phyloP scores from a whole-genome alignment of 1,140 invertebrate genomes.

The Cyphomyrmex costatus region DNA sequence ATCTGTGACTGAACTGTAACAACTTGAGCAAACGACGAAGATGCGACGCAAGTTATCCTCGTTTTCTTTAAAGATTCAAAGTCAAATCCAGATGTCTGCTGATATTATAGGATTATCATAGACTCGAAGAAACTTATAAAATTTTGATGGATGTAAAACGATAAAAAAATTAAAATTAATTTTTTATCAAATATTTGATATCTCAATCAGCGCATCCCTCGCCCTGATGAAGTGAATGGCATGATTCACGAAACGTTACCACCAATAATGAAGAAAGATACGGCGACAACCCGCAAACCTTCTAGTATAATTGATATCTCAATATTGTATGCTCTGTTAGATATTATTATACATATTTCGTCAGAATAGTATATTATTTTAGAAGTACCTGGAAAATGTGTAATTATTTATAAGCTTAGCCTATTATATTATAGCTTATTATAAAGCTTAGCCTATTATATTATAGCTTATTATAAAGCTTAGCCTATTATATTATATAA shows the following conservation, averaged over 20 bases:
- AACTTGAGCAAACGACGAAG: conserved; percentile 13
- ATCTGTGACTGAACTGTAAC: conserved; percentile 58
- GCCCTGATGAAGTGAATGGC: too few relatives aligned
- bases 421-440: too few relatives aligned
- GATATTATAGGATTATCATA: background rate
- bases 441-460: background rate
- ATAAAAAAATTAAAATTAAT: background rate
- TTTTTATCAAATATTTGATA: background rate
- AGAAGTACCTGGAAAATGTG: background rate
- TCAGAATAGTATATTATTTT: background rate
- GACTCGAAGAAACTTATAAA: background rate
- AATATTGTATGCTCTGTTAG: background rate
- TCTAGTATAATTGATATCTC: too few relatives aligned
- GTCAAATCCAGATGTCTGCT: background rate
- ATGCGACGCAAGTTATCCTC: background rate
- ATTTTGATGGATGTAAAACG: background rate
- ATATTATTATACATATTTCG: background rate
- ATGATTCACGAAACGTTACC: too few relatives aligned
- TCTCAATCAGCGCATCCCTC: too few relatives aligned
- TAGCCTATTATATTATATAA: background rate
- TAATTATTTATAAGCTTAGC: background rate
- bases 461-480: too few relatives aligned
- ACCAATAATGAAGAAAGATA: too few relatives aligned
- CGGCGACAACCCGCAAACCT: too few relatives aligned
- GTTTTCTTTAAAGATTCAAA: background rate